phyloP scores from a whole-genome alignment of 2,888 invertebrate species.

The Trichogramma evanescens region DNA sequence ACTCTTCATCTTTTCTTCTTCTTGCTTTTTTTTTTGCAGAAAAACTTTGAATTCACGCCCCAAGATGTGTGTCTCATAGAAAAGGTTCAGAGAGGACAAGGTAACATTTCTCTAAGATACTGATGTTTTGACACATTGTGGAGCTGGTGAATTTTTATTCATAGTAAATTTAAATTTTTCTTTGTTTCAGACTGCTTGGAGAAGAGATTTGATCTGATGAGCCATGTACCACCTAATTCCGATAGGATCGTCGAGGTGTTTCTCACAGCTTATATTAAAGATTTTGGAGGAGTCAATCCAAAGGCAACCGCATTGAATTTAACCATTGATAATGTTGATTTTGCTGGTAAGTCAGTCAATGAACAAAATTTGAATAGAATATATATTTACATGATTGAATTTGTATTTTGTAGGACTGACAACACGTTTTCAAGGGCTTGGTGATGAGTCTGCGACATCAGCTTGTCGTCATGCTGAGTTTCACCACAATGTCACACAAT shows the following conservation, averaged over 20 bases:
- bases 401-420: conserved; percentile 28
- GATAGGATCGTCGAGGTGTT: conserved; percentile 28
- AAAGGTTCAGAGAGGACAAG: conserved; percentile 27
- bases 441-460: conserved; percentile 24
- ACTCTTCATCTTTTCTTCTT: background rate
- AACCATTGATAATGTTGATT: conserved; percentile 31
- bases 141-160: background rate
- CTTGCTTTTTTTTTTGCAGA: conserved; percentile 19
- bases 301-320: conserved; percentile 40
- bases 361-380: background rate
- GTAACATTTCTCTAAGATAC: conserved; percentile 22
- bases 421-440: conserved; percentile 34
- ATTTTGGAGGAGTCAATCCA: conserved; percentile 18
- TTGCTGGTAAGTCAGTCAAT: conserved; percentile 31
- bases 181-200: conserved; percentile 30
- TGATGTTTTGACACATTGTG: background rate
- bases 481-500: conserved; percentile 22
- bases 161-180: background rate
- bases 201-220: conserved; percentile 30
- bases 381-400: background rate
- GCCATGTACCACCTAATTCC: conserved; percentile 23
- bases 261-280: conserved; percentile 33
- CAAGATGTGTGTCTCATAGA: conserved; percentile 30
- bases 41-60: conserved; percentile 13
- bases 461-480: conserved; percentile 32